A percentile compares a stretch with the other conserved stretches of the same genome.
Evolutionary conservation across 1,140 invertebrate genomes (phyloP).

Genomic region (Cyrtorhinus lividipennis): DNA sequence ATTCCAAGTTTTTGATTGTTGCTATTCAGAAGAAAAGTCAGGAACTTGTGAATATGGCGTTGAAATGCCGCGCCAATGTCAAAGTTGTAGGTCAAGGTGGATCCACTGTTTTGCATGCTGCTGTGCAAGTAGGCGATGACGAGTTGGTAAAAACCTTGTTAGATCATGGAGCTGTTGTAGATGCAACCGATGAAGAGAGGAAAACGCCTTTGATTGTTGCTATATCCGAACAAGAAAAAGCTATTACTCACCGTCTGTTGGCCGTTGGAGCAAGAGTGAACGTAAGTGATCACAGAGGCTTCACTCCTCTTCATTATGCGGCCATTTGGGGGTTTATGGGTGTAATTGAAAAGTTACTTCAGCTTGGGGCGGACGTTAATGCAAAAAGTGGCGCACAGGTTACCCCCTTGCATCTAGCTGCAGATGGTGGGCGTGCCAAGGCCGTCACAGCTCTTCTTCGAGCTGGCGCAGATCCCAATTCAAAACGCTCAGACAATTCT

Average conservation of each 20-base stretch:
- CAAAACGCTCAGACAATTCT: background rate
- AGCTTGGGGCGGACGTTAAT: background rate
- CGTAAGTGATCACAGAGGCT: background rate
- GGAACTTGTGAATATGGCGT: background rate
- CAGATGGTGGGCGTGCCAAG: background rate
- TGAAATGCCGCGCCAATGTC: background rate
- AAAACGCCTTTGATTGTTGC: background rate
- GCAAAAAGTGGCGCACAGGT: background rate
- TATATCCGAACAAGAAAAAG: background rate
- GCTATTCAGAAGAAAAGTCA: background rate
- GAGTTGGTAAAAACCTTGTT: background rate
- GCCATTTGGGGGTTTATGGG: background rate
- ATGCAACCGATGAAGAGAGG: background rate
- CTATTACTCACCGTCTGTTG: background rate
- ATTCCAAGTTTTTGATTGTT: background rate
- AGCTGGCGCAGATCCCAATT: background rate
- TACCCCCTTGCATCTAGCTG: background rate
- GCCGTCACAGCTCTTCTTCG: background rate
- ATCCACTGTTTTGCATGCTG: background rate
- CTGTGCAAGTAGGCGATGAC: background rate
- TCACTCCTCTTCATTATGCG: background rate
- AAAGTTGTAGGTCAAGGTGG: background rate
- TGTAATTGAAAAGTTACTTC: background rate
- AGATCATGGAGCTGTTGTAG: background rate
- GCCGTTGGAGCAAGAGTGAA: background rate